Evolutionary conservation across 2,888 invertebrate genomes (phyloP), one percentile per base, ranked within the genome.

Genomic region (Callinectes sapidus): DNA sequence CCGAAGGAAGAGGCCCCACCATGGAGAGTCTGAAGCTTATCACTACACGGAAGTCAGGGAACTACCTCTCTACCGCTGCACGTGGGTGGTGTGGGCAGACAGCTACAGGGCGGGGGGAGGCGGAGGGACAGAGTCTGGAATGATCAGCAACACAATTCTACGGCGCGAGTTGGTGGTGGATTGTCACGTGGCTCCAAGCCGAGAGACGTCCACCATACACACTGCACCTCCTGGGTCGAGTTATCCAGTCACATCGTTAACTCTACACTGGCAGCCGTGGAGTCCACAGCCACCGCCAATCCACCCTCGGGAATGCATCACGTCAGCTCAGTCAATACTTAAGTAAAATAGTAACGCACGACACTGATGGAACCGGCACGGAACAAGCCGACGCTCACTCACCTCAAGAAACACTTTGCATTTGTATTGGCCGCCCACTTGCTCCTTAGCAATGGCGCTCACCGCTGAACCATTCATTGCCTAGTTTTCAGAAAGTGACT

Each of bases 101-200:
- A 66, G 77, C 42, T 71, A 87, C 86, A n/a, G 90, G 90, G 85
- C 54, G 89, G 28, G n/a, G 32, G 89, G 71, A n/a, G 90, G 87
- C 54, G 66, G 89, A 87, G 42, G 90, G 90, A 87, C 87, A 71
- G 77, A 48, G 90, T 92, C 35, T 92, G 92, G 92, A 92, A 92
- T 90, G 90, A 92, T 90, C 88, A 90, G 90, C 92, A 88, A 90
- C 88, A 92, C 88, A 81, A 87, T 85, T 81, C 90, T 92, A 90
- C 88, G 28, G 87, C 87, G 32, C n/a, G 81, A 48, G 48, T 61
- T 71, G n/a, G 77, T 28, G 39, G 35, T 39, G 85, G 61, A 28
- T n/a, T n/a, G 90, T 55, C 86, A 90, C 77, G 61, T 89, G 85
- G 85, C 86, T 39, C 32, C 14, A 18, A 32, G n/a, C 32, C 88